Conservation (phyloP, 2,797 vertebrate genomes). For the Parauchenoglanis punctatus region DNA sequence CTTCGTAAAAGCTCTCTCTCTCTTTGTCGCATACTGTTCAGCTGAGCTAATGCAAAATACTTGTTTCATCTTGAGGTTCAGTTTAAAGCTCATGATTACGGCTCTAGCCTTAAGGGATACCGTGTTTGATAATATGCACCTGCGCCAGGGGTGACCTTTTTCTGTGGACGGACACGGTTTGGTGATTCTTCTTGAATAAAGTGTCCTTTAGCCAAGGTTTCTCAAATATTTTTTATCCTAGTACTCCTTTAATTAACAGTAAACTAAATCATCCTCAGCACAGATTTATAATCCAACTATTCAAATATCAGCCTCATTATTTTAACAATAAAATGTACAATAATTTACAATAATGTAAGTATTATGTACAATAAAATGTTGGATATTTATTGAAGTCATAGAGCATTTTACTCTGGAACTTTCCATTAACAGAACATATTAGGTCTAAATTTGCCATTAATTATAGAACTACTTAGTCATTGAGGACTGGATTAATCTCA, state of each 20-base stretch:
- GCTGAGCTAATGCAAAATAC: conserved; percentile 32
- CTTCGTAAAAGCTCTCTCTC: conserved; percentile 37
- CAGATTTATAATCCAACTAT: neutral
- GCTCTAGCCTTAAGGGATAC: conserved; percentile 36
- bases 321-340: neutral
- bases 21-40: conserved; percentile 23
- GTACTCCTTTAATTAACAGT: neutral
- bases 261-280: neutral
- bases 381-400: neutral
- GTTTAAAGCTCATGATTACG: conserved; percentile 35
- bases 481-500: neutral
- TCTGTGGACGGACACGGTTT: neutral
- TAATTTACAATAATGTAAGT: neutral
- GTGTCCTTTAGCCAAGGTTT: neutral
- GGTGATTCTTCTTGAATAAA: neutral
- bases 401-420: neutral
- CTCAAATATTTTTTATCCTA: neutral
- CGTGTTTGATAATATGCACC: conserved; percentile 44
- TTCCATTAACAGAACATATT: neutral
- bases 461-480: neutral
- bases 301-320: neutral
- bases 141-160: conserved; percentile 11
- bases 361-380: neutral
- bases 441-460: neutral
- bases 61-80: conserved; percentile 36